Evolutionary conservation across 1,140 invertebrate species (phyloP).

Genomic region (Pseudomyrmex dendroicus): DNA sequence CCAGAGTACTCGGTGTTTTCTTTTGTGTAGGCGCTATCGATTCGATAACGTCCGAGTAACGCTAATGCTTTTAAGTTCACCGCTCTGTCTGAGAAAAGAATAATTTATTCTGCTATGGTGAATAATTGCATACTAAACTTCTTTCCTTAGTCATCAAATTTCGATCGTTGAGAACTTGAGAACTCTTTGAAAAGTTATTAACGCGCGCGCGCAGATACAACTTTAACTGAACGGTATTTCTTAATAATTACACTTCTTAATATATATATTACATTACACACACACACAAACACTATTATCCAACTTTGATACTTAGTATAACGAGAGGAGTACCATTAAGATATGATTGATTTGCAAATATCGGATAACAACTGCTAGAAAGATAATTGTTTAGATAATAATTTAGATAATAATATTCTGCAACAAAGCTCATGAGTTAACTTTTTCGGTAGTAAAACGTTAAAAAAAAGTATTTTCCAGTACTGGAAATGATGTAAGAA

Average conservation of each 20-base stretch:
- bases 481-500: neutral
- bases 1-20: conserved; percentile 25
- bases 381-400: no score
- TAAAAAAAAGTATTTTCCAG: neutral
- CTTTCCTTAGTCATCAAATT: conserved; percentile 25
- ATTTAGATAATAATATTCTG: no score
- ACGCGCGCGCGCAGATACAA: conserved; percentile 18
- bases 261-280: neutral
- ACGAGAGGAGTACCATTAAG: neutral
- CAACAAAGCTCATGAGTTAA: neutral
- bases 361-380: neutral
- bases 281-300: no score
- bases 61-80: conserved; percentile 29
- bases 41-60: conserved; percentile 36
- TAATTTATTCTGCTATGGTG: conserved; percentile 46
- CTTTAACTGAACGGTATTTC: conserved; percentile 9
- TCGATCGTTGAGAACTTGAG: conserved; percentile 16
- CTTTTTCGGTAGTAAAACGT: neutral
- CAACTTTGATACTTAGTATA: conserved; percentile 1
- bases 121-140: conserved; percentile 55
- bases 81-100: conserved; percentile 28
- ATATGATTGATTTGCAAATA: conserved; percentile 13
- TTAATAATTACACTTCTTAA: neutral
- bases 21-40: conserved; percentile 24
- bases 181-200: conserved; percentile 42